Evolutionary conservation across 53 echinoderm and acorn worm species (phyloP).

Genomic region (Zoroaster sp.): DNA sequence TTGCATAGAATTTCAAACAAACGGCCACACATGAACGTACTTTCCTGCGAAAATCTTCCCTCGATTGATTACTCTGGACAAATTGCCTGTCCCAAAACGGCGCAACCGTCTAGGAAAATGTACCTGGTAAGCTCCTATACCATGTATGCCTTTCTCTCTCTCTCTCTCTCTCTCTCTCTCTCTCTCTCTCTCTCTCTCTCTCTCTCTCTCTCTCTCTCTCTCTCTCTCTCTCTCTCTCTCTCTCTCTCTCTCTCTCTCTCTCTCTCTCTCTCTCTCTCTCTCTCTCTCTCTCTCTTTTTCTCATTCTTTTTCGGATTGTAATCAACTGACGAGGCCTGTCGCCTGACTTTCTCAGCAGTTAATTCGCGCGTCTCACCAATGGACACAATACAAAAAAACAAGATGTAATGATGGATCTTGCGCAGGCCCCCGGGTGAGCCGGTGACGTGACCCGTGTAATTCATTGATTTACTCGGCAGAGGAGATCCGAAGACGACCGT

Average conservation of each 20-base stretch:
- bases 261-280: neutral
- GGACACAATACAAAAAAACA: neutral
- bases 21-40: neutral
- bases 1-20: conserved; percentile 5
- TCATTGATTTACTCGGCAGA: conserved; percentile 54
- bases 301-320: conserved; percentile 1
- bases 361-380: conserved; percentile 10
- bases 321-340: conserved; percentile 25
- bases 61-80: conserved; percentile 15
- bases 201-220: neutral
- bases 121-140: neutral
- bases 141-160: neutral
- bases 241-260: neutral
- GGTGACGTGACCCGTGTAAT: conserved; percentile 59
- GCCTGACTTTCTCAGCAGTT: conserved; percentile 41
- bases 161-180: neutral
- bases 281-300: neutral
- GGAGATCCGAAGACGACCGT: conserved; percentile 41
- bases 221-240: neutral
- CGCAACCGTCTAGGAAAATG: neutral
- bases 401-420: conserved; percentile 51
- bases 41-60: neutral
- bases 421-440: conserved; percentile 11
- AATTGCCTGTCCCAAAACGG: neutral
- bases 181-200: neutral